Base-by-base conservation (phyloP, 2,888 invertebrate species). In the Seira musarum region DNA sequence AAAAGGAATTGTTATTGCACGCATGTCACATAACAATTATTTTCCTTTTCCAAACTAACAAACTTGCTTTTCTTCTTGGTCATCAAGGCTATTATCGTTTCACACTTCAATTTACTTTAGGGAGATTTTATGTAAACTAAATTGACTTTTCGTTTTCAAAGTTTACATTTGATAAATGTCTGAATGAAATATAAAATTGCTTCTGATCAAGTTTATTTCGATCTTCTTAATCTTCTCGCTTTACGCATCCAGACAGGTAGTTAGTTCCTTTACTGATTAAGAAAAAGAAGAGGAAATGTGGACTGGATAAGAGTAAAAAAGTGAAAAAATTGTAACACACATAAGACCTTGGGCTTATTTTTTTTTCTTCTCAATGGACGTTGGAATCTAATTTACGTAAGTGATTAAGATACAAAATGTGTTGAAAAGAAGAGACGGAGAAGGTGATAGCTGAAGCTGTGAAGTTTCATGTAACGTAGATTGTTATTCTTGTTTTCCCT, bases 391-490 rank as follows among this genome's bases (percentile, higher is more conserved):
- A 78, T 78, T 78, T 78, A 78, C 40, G 78, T 40, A 78, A 78
- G 66, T 70, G 78, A 78, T 78, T 78, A 78, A 71, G 71, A 71
- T 77, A 65, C 46, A 77, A 75, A 77, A 64, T 77, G 70, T 70
- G 76, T 77, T 60, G 57, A 77, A 60, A 40, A 71, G 61, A 61
- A 57, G 60, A 57, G 25, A 40, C 25, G 57, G 57, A 30, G 40
- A 25, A 57, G 17, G 15, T 15, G 13, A 10, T 60, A 6, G 10
- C 40, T 19, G 40, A 68, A 70, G 70, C 69, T 70, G 76, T 70
- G 76, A 76, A 63, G 61, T 69, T 64, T 64, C 69, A 35, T 76
- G 76, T 76, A 76, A 22, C n/a, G 49, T 75, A 19, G 46, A 72
- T 70, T 60, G 63, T 71, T 40, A 21, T 61, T 40, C 61, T 61